phyloP scores from a whole-genome alignment of 2,113 vertebrate genomes.

The Phaetusa simplex region DNA sequence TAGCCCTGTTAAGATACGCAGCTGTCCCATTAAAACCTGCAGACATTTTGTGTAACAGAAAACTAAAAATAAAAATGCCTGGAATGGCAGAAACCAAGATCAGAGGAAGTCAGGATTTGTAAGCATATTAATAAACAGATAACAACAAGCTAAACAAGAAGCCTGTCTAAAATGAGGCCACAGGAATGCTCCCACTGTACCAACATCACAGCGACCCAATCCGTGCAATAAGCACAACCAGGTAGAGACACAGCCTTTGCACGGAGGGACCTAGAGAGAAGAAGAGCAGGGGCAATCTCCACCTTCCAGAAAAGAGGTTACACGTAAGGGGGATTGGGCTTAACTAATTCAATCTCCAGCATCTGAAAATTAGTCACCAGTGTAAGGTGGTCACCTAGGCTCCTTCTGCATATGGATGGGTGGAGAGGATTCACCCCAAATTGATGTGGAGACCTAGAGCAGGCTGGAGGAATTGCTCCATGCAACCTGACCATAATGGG shows the following conservation, averaged over 20 bases:
- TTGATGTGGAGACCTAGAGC: not conserved
- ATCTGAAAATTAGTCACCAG: not conserved
- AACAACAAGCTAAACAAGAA: not conserved
- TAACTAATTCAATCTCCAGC: not conserved
- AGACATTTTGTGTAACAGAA: not conserved
- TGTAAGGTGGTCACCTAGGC: not conserved
- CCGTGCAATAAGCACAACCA: not conserved
- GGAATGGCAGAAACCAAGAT: not conserved
- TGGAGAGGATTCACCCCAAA: not conserved
- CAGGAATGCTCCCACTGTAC: not conserved
- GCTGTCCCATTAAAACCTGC: not conserved
- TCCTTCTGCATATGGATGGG: not conserved
- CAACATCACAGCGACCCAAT: not conserved
- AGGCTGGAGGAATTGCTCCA: not conserved
- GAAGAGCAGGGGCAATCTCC: accelerated
- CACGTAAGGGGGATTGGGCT: not conserved
- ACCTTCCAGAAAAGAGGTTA: not conserved
- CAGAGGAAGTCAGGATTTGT: not conserved
- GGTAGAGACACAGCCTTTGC: not conserved
- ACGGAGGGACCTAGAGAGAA: not conserved
- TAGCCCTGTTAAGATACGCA: not conserved
- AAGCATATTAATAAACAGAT: not conserved
- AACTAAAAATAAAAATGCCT: not conserved
- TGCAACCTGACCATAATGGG: not conserved
- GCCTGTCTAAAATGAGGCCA: not conserved